phyloP scores from a whole-genome alignment of 2,797 vertebrate genomes.

The Yasuhikotakia modesta region DNA sequence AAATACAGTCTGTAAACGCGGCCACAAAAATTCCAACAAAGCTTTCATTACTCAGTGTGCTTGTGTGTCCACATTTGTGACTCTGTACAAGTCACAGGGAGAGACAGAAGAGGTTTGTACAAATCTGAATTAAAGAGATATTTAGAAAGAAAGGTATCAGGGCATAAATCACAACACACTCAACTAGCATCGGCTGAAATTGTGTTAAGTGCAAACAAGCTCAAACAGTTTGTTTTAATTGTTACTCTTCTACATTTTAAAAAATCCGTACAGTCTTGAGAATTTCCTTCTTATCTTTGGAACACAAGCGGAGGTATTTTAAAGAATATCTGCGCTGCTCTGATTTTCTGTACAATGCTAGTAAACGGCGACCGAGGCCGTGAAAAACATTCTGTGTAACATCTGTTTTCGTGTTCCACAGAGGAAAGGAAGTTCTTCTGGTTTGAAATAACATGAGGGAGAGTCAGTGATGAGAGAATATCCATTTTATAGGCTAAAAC shows the following conservation, averaged over 20 bases:
- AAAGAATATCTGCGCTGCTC: too few species aligned
- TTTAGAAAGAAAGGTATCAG: neutral
- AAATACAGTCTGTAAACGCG: constrained; percentile 1
- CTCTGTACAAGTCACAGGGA: neutral
- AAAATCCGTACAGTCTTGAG: too few species aligned
- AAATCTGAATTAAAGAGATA: neutral
- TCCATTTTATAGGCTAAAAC: constrained; percentile 14
- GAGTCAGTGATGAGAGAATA: neutral
- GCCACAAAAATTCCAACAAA: too few species aligned
- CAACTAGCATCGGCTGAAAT: neutral
- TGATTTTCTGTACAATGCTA: neutral
- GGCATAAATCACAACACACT: too few species aligned
- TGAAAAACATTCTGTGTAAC: neutral
- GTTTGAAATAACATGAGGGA: neutral
- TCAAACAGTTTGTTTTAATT: too few species aligned
- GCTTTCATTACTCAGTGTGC: neutral
- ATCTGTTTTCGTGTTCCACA: neutral
- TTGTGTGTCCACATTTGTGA: neutral
- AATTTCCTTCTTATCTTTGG: too few species aligned
- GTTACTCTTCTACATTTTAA: neutral
- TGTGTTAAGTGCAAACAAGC: too few species aligned
- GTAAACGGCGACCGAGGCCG: neutral
- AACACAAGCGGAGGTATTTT: too few species aligned
- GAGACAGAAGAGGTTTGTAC: neutral
- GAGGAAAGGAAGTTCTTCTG: neutral